These are phyloP conservation scores for Ammodytes marinus DNA, from an alignment of 2,113 vertebrate species.

Conservation along the genomic window DNA sequence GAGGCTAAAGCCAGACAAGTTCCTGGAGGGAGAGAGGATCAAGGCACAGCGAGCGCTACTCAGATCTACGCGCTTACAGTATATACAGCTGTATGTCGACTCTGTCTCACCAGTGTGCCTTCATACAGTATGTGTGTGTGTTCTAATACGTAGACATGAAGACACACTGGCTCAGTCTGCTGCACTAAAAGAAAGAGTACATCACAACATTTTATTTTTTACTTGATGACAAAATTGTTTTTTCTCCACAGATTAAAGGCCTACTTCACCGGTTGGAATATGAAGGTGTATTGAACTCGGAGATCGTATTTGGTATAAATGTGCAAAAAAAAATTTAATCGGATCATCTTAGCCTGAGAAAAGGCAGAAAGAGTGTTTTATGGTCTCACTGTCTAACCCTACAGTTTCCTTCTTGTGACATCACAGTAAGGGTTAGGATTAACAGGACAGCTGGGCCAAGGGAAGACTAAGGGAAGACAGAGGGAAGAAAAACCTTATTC, in stretches of 20 bases:
- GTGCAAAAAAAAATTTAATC: too few relatives aligned
- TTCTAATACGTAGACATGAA: constrained; percentile 12
- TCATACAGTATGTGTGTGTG: background rate
- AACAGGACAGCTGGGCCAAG: too few relatives aligned
- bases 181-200: background rate
- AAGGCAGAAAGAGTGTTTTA: too few relatives aligned
- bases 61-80: constrained; percentile 58
- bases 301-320: too few relatives aligned
- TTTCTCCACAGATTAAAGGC: background rate
- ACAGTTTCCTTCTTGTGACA: too few relatives aligned
- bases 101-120: constrained; percentile 11
- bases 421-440: too few relatives aligned
- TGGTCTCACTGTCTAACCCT: too few relatives aligned
- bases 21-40: constrained; percentile 70
- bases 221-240: background rate
- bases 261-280: too few relatives aligned
- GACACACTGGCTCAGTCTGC: background rate
- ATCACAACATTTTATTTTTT: background rate
- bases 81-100: constrained; percentile 49
- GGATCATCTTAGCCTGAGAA: too few relatives aligned
- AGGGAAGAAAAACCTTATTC: too few relatives aligned
- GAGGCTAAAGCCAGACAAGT: constrained; percentile 70
- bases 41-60: constrained; percentile 64
- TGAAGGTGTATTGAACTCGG: too few relatives aligned
- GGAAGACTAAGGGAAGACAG: too few relatives aligned